These are phyloP conservation scores for Agrotis segetum DNA, from an alignment of 2,888 invertebrate genomes.

Conservation along the genomic window DNA sequence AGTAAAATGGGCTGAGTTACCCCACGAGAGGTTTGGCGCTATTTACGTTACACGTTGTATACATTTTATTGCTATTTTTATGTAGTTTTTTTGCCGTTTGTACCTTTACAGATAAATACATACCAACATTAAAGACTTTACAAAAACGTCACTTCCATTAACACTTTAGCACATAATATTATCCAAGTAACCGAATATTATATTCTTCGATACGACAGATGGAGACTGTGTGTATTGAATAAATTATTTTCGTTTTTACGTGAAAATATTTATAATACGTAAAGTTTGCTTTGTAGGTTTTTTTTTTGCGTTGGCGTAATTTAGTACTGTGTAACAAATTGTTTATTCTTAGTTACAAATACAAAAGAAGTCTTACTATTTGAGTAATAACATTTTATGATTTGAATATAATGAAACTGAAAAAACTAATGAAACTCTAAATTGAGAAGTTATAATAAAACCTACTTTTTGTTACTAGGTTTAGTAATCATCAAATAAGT, in stretches of 20 bases:
- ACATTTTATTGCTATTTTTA: neutral
- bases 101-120: neutral
- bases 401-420: neutral
- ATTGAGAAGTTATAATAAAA: neutral
- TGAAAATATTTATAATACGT: slow-evolving; percentile 10
- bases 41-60: neutral
- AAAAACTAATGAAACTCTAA: neutral
- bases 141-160: slow-evolving; percentile 60
- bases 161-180: slow-evolving; percentile 56
- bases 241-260: slow-evolving; percentile 60
- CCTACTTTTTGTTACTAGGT: no score
- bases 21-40: no score
- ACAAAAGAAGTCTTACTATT: no score
- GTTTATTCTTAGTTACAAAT: neutral
- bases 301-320: neutral
- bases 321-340: neutral
- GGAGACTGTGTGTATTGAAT: slow-evolving; percentile 66
- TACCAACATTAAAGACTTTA: slow-evolving; percentile 10
- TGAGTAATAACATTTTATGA: neutral
- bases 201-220: slow-evolving; percentile 62
- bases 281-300: slow-evolving; percentile 10
- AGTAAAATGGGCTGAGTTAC: no score
- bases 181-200: slow-evolving; percentile 66
- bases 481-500: no score
- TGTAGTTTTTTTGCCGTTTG: no score